phyloP scores from a whole-genome alignment of 35 echinoderm and acorn worm genomes.

The Apostichopus parvimensis region DNA sequence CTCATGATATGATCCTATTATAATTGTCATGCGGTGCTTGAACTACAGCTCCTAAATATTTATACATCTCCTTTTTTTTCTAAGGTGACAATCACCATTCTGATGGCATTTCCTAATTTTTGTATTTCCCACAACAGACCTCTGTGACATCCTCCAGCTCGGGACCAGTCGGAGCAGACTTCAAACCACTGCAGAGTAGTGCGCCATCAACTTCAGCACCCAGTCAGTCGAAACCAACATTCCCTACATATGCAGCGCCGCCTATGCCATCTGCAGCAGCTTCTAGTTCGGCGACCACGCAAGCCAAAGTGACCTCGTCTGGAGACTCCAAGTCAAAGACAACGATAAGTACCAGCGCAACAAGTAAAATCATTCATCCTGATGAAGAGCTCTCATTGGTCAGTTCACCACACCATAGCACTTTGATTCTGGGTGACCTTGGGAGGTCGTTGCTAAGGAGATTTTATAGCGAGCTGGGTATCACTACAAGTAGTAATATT shows the following conservation, averaged over 20 bases:
- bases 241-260: slow-evolving; percentile 48
- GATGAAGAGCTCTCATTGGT: slow-evolving; percentile 98
- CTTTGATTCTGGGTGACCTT: too few species aligned
- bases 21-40: too few species aligned
- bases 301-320: slow-evolving; percentile 30
- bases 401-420: slow-evolving; percentile 16
- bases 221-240: slow-evolving; percentile 60
- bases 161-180: slow-evolving; percentile 58
- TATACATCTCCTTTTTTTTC: too few species aligned
- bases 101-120: too few species aligned
- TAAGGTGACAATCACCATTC: too few species aligned
- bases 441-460: too few species aligned
- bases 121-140: neutral
- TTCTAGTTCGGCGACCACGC: neutral
- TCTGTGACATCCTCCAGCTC: slow-evolving; percentile 17
- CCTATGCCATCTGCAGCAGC: slow-evolving; percentile 29
- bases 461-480: too few species aligned
- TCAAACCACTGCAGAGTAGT: slow-evolving; percentile 12
- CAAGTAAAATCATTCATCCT: slow-evolving; percentile 97
- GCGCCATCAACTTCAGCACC: slow-evolving; percentile 40
- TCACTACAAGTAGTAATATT: too few species aligned
- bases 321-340: slow-evolving; percentile 43
- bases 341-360: slow-evolving; percentile 73
- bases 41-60: too few species aligned
- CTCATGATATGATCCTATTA: too few species aligned